Conservation (phyloP, 2,797 vertebrate species). For the Epinephelus coioides region DNA sequence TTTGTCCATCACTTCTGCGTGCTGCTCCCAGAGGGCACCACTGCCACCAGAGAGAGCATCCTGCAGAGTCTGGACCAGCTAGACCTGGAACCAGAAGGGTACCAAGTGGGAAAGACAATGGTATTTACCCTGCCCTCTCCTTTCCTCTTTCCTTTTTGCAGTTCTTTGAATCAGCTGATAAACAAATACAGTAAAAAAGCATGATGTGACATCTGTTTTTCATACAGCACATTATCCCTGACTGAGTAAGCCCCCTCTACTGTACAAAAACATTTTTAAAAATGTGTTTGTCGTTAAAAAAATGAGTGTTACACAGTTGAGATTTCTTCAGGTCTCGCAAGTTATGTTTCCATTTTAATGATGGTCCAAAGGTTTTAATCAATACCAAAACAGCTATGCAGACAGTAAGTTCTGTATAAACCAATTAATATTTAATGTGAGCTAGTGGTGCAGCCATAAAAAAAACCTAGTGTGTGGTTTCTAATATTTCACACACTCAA, state of each 20-base stretch:
- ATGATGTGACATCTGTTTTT: not conserved
- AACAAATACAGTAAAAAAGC: not conserved
- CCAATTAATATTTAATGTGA: too few species aligned
- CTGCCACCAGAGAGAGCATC: constrained; percentile 88
- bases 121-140: constrained; percentile 76
- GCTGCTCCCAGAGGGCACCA: constrained; percentile 89
- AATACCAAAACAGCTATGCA: not conserved
- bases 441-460: too few species aligned
- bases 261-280: not conserved
- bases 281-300: not conserved
- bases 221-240: not conserved
- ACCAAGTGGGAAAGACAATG: constrained; percentile 97
- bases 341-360: not conserved
- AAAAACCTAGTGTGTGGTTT: too few species aligned
- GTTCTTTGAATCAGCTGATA: not conserved
- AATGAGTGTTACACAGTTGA: not conserved
- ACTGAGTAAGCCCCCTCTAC: not conserved
- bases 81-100: constrained; percentile 88
- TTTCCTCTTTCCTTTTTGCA: not conserved
- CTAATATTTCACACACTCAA: too few species aligned
- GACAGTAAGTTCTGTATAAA: too few species aligned
- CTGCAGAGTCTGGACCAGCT: constrained; percentile 90
- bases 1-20: constrained; percentile 95
- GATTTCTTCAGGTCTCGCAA: not conserved
- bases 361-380: not conserved